Evolutionary conservation across 2,888 invertebrate species (phyloP), one percentile per base, ranked within the genome.

Genomic region (Hoplodrina ambigua): DNA sequence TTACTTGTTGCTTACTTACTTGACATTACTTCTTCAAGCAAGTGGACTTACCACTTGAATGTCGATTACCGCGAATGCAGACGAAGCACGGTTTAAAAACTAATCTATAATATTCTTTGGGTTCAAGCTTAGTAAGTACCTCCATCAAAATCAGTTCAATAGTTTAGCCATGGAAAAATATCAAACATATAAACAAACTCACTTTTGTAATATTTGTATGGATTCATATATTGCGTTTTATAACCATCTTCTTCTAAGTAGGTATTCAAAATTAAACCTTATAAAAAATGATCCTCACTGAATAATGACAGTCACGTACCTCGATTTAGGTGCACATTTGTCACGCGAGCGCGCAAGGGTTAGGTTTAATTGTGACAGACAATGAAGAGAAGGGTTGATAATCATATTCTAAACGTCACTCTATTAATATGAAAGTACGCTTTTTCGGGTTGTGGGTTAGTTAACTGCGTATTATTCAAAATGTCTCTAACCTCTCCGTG

Each of bases 281-380:
- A 4, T 25, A 20, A 41, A 64, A 74, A 67, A 68, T 25, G 41
- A 33, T 25, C 30, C 17, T 49, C 41, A 54, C 64, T 73, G 64
- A 73, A 72, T 58, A 78, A 86, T 85, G 75, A 67, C 68, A 82
- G 82, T 85, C 88, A 88, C 88, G 87, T 88, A 57, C 46, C 54
- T 57, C 79, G 71, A 85, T 87, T 83, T 86, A 86, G 76, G 78
- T 69, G 68, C 77, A 60, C 69, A 82, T 76, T 76, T 77, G 80
- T 80, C 85, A 85, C 81, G 83, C 82, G 77, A 81, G 62, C 68
- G 67, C 66, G 82, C 72, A 87, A 89, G 90, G 91, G 90, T 88
- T 87, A 56, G 46, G 46, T 46, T 46, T 92, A 92, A 93, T 91
- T 89, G 79, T 91, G 89, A 92, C 88, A 88, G 92, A 91, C 91